Conservation (phyloP, 2,888 invertebrate genomes). For the Heliconius hortense region DNA sequence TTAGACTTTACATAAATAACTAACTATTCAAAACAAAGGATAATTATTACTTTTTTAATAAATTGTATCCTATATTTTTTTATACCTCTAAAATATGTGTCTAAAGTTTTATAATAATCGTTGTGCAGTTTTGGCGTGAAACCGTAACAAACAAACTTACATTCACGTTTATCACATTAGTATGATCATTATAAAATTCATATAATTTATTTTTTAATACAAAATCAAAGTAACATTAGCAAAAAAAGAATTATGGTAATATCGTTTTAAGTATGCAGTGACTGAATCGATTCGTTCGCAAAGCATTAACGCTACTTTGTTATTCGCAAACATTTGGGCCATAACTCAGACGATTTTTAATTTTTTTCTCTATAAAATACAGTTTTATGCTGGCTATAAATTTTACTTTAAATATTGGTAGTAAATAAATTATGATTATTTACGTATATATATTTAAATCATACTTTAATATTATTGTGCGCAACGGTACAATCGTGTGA, state of each 20-base stretch:
- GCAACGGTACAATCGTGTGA: too few relatives aligned
- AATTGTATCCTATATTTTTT: too few relatives aligned
- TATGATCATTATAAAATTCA: too few relatives aligned
- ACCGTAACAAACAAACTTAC: too few relatives aligned
- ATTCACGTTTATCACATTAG: too few relatives aligned
- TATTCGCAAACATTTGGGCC: slow-evolving; percentile 45
- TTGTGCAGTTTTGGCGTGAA: too few relatives aligned
- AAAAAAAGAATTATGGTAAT: slow-evolving; percentile 7
- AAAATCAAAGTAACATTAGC: background rate
- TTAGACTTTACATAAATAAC: too few relatives aligned
- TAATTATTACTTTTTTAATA: too few relatives aligned
- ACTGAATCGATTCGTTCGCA: slow-evolving; percentile 35
- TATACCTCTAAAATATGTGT: too few relatives aligned
- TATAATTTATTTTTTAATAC: background rate
- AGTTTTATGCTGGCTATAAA: slow-evolving; percentile 14
- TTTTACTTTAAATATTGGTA: slow-evolving; percentile 11
- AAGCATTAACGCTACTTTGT: slow-evolving; percentile 41
- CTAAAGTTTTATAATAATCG: too few relatives aligned
- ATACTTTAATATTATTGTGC: background rate
- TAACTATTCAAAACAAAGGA: too few relatives aligned
- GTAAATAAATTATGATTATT: background rate
- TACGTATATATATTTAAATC: background rate
- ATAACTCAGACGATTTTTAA: slow-evolving; percentile 34
- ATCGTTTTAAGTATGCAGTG: slow-evolving; percentile 28
- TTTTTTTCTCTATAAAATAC: slow-evolving; percentile 7